Evolutionary conservation across 2,113 vertebrate genomes (phyloP), one percentile per base, ranked within the genome.

Genomic region (Corynorhinus townsendii): DNA sequence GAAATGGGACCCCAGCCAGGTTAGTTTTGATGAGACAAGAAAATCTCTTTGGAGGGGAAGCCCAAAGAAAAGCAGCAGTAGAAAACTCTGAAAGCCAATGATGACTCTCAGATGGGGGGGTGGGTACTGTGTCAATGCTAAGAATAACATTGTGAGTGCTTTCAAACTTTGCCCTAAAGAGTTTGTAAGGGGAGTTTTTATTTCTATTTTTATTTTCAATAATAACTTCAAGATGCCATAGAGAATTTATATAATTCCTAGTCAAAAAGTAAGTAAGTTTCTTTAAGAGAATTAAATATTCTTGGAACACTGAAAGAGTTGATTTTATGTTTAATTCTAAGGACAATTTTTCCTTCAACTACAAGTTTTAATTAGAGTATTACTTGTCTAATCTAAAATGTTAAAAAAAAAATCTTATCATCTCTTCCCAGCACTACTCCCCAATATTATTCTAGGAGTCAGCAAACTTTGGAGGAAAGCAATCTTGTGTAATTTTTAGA

Each of bases 381-480:
- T 93, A 56, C 86, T 85, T 93, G 7, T 80, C 96, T 96, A 68
- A 97, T 94, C 19, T 59, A 81, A 87, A 94, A 85, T 30, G 28
- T 43, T 43, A 30, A 28, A 73, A 45, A 73, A 45, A 47, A 80
- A 33, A 43, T 77, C 66, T 80, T 95, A 96, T 38, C 64, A 26
- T 92, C 19, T 47, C 43, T 93, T 95, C 54, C 84, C 72, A 92
- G 47, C 20, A 38, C 16, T 86, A 72, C 47, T 95, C 91, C 83
- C 30, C 54, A 35, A 45, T n/a, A 90, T 73, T 45, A 89, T 86
- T 82, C 35, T n/a, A 62, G 93, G 90, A 97, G 40, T 93, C 93
- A 96, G 84, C 77, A 96, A 96, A 95, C 83, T 96, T 93, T 72
- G 85, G 75, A 95, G 73, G 94, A 97, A 98, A 94, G 89, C 54